phyloP scores from a whole-genome alignment of 2,113 vertebrate species.

The Albula glossodonta region DNA sequence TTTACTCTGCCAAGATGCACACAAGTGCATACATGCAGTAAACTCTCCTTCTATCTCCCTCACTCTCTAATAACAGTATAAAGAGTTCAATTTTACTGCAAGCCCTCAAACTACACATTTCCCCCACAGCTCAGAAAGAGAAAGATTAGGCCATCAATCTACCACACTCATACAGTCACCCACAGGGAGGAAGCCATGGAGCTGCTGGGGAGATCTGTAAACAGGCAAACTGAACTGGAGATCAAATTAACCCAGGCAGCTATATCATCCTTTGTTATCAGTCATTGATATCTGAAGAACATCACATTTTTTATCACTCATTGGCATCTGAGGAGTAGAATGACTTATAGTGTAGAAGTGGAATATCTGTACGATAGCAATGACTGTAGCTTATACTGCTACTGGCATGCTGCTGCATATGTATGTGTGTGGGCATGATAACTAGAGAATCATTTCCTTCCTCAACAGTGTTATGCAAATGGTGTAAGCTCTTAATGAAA shows the following conservation, averaged over 20 bases:
- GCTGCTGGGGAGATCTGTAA: slow-evolving; percentile 5
- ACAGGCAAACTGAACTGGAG: not conserved
- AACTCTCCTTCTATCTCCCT: not conserved
- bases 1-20: not conserved
- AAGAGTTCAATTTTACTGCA: slow-evolving; percentile 19
- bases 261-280: slow-evolving; percentile 19
- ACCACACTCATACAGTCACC: slow-evolving; percentile 17
- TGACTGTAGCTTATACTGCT: too few relatives aligned
- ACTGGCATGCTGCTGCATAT: not conserved
- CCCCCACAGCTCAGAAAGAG: not conserved
- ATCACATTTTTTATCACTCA: too few relatives aligned
- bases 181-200: not conserved
- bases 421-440: not conserved
- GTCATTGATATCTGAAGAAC: slow-evolving; percentile 20
- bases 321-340: not conserved
- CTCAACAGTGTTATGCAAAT: not conserved
- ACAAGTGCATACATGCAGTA: not conserved
- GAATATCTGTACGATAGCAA: not conserved
- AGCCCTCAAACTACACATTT: slow-evolving; percentile 16
- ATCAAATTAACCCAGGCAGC: slow-evolving; percentile 1
- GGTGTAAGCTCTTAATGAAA: not conserved
- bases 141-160: slow-evolving; percentile 29
- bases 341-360: not conserved
- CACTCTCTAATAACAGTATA: not conserved
- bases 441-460: not conserved